Evolutionary conservation across 2,113 vertebrate genomes (phyloP).

Genomic region (Anolis sagrei): DNA sequence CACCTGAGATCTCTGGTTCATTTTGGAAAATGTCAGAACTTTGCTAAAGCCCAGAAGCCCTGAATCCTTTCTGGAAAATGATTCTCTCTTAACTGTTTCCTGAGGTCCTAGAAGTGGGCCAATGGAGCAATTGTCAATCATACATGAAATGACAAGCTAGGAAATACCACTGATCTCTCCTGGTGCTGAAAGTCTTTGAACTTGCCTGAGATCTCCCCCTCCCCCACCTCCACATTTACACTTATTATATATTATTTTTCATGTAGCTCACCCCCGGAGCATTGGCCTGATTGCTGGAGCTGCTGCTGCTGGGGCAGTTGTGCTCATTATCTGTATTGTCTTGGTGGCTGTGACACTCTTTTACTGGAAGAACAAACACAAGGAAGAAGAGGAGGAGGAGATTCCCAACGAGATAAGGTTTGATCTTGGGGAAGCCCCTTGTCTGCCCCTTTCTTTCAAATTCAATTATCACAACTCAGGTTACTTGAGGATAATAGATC

Average conservation of each 20-base stretch:
- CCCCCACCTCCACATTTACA: not conserved
- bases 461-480: not conserved
- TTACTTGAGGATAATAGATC: not conserved
- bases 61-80: not conserved
- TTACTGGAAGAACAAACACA: constrained; percentile 98
- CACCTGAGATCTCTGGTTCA: not conserved
- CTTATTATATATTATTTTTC: constrained; percentile 52
- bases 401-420: constrained; percentile 99
- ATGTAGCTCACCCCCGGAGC: constrained; percentile 89
- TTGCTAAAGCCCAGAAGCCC: not conserved
- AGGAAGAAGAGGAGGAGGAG: constrained; percentile 95
- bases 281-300: constrained; percentile 92
- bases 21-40: not conserved
- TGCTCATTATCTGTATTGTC: constrained; percentile 86
- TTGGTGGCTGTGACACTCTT: constrained; percentile 89
- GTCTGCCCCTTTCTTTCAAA: not conserved
- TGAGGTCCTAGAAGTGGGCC: not conserved
- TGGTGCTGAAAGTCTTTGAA: not conserved
- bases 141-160: not conserved
- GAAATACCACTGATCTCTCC: not conserved
- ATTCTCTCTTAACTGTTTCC: not conserved
- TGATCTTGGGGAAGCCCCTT: constrained; percentile 25
- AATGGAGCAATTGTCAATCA: not conserved
- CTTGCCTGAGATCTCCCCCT: not conserved
- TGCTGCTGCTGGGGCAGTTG: constrained; percentile 85